These are phyloP conservation scores for Habropoda laboriosa DNA, from an alignment of 1,140 invertebrate species.

Conservation along the genomic window DNA sequence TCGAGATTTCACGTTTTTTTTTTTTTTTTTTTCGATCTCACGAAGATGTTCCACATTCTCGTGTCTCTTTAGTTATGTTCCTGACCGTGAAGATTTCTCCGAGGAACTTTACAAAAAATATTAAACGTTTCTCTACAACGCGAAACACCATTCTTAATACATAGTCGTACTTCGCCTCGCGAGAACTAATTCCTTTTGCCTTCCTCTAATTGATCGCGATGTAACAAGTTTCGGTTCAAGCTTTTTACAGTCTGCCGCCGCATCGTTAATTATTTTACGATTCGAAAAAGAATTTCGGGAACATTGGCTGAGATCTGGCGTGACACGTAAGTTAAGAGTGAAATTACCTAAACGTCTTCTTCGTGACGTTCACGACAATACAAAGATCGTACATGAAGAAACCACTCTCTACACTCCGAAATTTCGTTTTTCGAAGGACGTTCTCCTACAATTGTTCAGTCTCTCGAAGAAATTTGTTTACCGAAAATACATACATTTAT, in stretches of 20 bases:
- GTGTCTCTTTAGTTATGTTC: neutral
- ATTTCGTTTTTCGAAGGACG: neutral
- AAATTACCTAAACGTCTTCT: no score
- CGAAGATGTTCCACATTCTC: neutral
- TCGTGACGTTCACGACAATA: neutral
- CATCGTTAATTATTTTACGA: neutral
- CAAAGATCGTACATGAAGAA: slow-evolving; percentile 2
- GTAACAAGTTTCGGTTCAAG: neutral
- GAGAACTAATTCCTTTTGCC: no score
- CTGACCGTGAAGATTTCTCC: neutral
- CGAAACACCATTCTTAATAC: neutral
- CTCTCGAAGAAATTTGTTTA: slow-evolving; percentile 21
- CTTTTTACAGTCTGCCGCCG: neutral
- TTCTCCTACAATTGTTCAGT: slow-evolving; percentile 6
- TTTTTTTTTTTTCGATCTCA: neutral
- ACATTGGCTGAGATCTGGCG: neutral
- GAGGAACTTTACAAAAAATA: neutral
- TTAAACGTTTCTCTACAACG: neutral
- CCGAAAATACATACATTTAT: slow-evolving; percentile 20
- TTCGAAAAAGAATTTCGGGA: neutral
- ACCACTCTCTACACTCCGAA: neutral
- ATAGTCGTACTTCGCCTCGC: neutral
- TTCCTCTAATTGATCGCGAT: neutral
- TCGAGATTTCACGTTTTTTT: neutral
- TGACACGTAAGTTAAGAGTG: neutral